These are phyloP conservation scores for Threskiornis aethiopicus DNA, from an alignment of 2,797 vertebrate genomes.

Conservation along the genomic window DNA sequence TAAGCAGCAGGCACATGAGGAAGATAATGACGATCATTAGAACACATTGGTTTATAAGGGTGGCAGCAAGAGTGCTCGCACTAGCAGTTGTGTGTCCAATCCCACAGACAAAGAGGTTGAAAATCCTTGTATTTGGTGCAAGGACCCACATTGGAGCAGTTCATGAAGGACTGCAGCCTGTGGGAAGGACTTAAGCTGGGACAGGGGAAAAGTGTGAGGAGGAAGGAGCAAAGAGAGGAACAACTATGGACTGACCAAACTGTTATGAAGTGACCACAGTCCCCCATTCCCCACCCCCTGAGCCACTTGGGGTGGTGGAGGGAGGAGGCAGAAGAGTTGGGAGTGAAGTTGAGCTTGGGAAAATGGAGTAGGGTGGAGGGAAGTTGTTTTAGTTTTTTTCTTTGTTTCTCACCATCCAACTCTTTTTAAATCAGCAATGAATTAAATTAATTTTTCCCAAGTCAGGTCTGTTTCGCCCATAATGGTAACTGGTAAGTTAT, in stretches of 20 bases:
- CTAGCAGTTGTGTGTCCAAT: not conserved
- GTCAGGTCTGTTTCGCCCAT: not conserved
- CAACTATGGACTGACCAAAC: not conserved
- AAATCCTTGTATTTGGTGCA: not conserved
- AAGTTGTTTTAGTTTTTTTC: not conserved
- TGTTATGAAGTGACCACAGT: not conserved
- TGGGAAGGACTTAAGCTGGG: not conserved
- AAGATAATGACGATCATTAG: not conserved
- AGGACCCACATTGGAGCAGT: not conserved
- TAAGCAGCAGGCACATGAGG: not conserved
- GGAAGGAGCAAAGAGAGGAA: not conserved
- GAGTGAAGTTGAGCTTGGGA: not conserved
- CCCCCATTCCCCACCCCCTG: not conserved
- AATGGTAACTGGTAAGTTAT: not conserved
- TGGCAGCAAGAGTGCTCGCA: not conserved
- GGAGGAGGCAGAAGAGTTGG: not conserved
- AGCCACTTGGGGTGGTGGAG: rapidly evolving
- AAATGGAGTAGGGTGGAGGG: not conserved
- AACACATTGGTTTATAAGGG: not conserved
- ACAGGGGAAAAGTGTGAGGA: not conserved
- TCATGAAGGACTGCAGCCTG: not conserved
- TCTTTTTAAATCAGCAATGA: not conserved
- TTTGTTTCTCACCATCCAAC: not conserved
- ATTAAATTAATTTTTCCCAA: not conserved
- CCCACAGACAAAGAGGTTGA: not conserved